Conservation (phyloP, 1,140 invertebrate species). For the Drosophila lowei region DNA sequence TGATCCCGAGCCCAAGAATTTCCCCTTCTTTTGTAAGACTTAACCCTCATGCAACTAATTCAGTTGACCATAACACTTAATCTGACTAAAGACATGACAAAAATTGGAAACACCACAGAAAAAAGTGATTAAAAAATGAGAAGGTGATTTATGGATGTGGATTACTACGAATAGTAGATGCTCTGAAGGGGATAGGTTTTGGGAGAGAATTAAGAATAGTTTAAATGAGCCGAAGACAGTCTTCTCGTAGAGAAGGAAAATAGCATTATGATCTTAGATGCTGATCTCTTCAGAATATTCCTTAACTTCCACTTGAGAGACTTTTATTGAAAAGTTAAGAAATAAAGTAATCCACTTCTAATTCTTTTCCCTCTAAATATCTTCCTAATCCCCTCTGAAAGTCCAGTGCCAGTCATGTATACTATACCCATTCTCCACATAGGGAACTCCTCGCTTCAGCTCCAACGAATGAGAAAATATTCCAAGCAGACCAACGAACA, state of each 20-base stretch:
- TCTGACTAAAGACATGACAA: conserved; percentile 59
- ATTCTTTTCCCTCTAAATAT: no score
- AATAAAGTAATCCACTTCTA: no score
- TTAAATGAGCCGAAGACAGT: neutral
- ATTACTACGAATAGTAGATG: conserved; percentile 2
- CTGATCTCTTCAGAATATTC: no score
- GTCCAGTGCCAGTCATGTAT: no score
- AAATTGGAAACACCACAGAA: conserved; percentile 41
- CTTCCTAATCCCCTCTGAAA: no score
- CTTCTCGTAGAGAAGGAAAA: no score
- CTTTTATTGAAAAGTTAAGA: no score
- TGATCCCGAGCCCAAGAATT: no score
- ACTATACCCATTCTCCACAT: neutral
- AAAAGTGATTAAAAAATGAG: conserved; percentile 38
- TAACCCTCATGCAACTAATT: conserved; percentile 38
- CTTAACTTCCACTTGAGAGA: no score
- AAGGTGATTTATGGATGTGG: conserved; percentile 1
- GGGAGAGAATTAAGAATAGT: neutral
- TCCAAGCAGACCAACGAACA: conserved; percentile 43
- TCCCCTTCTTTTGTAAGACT: no score
- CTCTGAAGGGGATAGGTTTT: neutral
- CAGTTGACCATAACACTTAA: conserved; percentile 61
- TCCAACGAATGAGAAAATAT: conserved; percentile 26
- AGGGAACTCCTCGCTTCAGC: conserved; percentile 19
- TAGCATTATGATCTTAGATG: no score